Percentiles rank a stretch among this genome's conserved stretches.
Evolutionary conservation across 2,113 vertebrate genomes (phyloP).

Genomic region (Cathartes aura): DNA sequence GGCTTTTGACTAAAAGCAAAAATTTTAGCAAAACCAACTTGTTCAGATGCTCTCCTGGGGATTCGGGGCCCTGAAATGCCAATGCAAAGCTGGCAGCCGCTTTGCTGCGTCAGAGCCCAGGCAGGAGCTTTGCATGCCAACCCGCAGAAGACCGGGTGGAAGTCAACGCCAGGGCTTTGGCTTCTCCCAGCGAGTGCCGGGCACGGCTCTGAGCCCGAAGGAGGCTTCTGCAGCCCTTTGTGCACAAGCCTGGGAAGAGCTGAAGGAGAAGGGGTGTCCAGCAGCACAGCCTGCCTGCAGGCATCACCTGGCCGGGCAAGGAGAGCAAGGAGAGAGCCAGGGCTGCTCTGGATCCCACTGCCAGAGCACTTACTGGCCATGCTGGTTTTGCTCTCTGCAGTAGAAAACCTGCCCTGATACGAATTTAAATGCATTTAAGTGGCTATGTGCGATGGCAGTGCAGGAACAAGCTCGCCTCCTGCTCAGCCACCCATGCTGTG

Average conservation of each 20-base stretch:
- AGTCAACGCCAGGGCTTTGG: accelerated
- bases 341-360: not conserved
- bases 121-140: not conserved
- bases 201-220: accelerated
- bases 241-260: not conserved
- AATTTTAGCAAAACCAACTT: not conserved
- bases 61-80: not conserved
- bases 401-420: not conserved
- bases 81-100: not conserved
- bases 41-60: not conserved
- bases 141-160: not conserved
- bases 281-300: not conserved
- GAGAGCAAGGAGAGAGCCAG: not conserved
- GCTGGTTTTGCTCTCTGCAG: not conserved
- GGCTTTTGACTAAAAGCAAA: not conserved
- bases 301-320: not conserved
- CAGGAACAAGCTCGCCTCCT: not conserved
- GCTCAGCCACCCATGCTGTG: not conserved
- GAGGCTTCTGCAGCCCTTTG: not conserved
- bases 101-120: not conserved
- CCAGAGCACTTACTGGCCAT: not conserved
- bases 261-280: not conserved
- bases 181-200: not conserved
- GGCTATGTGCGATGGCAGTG: accelerated
- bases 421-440: not conserved